A percentile compares a stretch with the other conserved stretches of the same genome.
These are phyloP conservation scores for Drosophila truncata DNA, from an alignment of 1,140 invertebrate species.

Conservation along the genomic window DNA sequence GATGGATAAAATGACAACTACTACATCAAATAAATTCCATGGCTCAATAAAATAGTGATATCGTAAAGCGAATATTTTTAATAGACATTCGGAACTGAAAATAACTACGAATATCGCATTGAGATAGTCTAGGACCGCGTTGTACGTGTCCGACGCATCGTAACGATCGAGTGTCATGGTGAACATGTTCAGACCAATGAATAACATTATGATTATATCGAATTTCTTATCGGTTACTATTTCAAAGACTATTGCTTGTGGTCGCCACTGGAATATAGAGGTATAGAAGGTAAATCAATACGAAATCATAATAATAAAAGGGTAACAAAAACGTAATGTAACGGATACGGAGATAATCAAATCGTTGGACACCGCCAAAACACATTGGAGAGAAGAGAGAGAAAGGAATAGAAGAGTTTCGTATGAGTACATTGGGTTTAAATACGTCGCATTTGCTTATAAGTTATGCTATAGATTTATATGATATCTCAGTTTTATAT, in stretches of 20 bases:
- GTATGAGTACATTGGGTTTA: conserved; percentile 75
- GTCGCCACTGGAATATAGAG: conserved; percentile 91
- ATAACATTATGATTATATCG: conserved; percentile 99
- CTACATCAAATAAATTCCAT: conserved; percentile 99
- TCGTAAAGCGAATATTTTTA: conserved; percentile 98
- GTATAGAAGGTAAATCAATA: conserved; percentile 58
- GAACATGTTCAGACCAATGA: conserved; percentile 99
- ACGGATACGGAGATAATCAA: conserved; percentile 28
- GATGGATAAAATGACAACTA: conserved; percentile 99
- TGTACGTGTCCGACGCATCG: conserved; percentile 93
- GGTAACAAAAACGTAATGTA: conserved; percentile 19
- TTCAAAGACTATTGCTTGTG: conserved; percentile 98
- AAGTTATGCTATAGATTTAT: conserved; percentile 40
- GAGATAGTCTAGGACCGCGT: conserved; percentile 93
- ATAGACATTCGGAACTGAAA: conserved; percentile 98
- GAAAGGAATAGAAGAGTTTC: conserved; percentile 80
- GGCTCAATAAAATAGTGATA: conserved; percentile 99
- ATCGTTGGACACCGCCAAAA: conserved; percentile 52
- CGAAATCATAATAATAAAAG: conserved; percentile 31
- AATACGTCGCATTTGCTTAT: conserved; percentile 54
- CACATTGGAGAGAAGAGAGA: conserved; percentile 77
- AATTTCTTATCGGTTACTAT: conserved; percentile 99
- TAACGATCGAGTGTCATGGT: conserved; percentile 99
- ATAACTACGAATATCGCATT: conserved; percentile 99
- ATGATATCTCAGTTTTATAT: conserved; percentile 19